A percentile compares a stretch with the other conserved stretches of the same genome.
phyloP scores from a whole-genome alignment of 2,888 invertebrate species.

The Tenthredo amoena region DNA sequence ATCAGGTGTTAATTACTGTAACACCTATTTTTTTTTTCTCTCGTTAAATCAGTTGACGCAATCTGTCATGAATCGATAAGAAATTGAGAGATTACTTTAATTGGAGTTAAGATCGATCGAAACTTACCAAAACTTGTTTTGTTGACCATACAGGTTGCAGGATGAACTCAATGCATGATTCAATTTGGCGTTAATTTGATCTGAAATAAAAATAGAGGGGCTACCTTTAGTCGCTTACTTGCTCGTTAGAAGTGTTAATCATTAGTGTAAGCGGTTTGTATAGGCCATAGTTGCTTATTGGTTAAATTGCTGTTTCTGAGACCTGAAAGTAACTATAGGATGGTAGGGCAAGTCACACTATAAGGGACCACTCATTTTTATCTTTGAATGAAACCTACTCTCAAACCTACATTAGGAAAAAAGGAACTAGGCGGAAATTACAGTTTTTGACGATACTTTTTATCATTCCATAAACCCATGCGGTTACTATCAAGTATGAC shows the following conservation, averaged over 20 bases:
- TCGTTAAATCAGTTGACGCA: background rate
- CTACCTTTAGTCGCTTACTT: constrained; percentile 10
- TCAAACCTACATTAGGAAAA: background rate
- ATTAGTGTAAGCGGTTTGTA: background rate
- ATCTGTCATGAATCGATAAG: background rate
- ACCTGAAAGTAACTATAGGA: background rate
- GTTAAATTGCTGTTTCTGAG: background rate
- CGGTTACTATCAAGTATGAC: no score
- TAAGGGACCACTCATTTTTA: background rate
- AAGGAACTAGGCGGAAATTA: background rate
- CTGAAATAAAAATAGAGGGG: constrained; percentile 22
- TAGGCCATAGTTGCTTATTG: background rate
- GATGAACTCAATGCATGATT: constrained; percentile 54
- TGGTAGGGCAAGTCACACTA: background rate
- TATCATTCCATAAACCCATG: no score
- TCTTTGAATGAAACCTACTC: background rate
- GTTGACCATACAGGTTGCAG: constrained; percentile 57
- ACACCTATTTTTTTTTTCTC: background rate
- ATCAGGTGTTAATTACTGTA: background rate
- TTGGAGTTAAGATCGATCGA: constrained; percentile 11
- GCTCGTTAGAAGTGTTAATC: constrained; percentile 31
- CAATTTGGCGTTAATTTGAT: constrained; percentile 33
- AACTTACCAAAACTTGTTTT: constrained; percentile 56
- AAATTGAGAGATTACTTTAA: background rate
- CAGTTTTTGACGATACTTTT: background rate